Base-by-base conservation (phyloP, 2,797 vertebrate genomes). In the Bufotes viridis region DNA sequence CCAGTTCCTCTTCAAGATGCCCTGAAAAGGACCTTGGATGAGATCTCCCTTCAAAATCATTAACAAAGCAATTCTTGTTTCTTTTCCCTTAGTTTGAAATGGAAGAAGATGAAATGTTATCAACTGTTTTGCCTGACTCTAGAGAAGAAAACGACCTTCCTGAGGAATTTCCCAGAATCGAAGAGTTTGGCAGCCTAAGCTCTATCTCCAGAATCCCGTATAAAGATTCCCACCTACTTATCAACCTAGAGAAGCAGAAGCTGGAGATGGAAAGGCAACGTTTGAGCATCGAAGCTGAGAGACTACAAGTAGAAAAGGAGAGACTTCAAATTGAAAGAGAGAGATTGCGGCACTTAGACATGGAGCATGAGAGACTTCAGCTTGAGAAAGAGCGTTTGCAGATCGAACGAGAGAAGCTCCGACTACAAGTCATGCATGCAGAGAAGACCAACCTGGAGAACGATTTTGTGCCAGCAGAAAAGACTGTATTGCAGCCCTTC, bases 221-320 rank as follows among this genome's bases (percentile, higher is more conserved):
- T 42, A 94, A 96, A 29, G 95, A 96, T 22, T 93, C 96, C 0
- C 96, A 96, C 26, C 89, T 97, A 89, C 93, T 97, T 78, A 94
- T 97, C 8, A 95, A 93, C 55, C 92, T 98, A 87, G 97, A 98
- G 94, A 98, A 97, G 90, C 97, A 98, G 92, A 96, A 97, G 1
- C 90, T 98, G 78, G 97, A 98, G 91, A 87, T 99, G 91, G 97
- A 99, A 88, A 97, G 96, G 11, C 97, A 98, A 80, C 95, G 97
- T 0, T 92, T 99, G 78, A 96, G 96, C 22, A 95, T 99, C 7
- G 97, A 99, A 90, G 95, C 95, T 0, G 97, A 99, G 85, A 94
- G 97, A 7, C 90, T 99, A 87, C 96, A 95, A 26, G 96, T 98
- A 55, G 98, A 99, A 90, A 97, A 96, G 85, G 97, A 99, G 79